Evolutionary conservation across 1,140 invertebrate genomes (phyloP), one percentile per base, ranked within the genome.

Genomic region (Limonius californicus): DNA sequence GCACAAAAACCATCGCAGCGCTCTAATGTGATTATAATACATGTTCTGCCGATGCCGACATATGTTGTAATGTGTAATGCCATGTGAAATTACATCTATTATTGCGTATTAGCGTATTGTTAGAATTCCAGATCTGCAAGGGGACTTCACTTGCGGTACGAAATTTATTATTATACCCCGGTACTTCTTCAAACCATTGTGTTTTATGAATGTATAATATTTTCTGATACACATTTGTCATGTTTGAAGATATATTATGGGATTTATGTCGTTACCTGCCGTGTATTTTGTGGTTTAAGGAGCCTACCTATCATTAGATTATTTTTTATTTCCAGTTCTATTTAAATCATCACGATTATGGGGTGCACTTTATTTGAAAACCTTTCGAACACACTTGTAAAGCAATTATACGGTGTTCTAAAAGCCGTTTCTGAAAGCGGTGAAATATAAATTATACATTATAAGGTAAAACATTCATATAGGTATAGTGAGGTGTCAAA

Each of bases 21-120:
- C 18, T 43, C 61, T 62, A 62, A 62, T 62, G 61, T 58, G 61
- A 62, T 58, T 62, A 62, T 62, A 62, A 62, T 62, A 58, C 61
- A 50, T 55, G 54, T 16, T 50, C 21, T 18, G 14, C 45, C 45
- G 9, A 12, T 47, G 61, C 15, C 35, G 21, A 50, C 61, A 58
- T 62, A 58, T 62, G 61, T 58, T 21, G 47, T 55, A 61, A 56
- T 61, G 27, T 61, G 45, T 50, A 50, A 50, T 50, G 45, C 16
- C 53, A 54, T 42, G 50, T 55, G 14, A 39, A 54, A 54, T 61
- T 54, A 60, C 45, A 27, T 54, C 58, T 23, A 60, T 60, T 60
- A 60, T 32, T 60, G 45, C 45, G 21, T 60, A 60, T 60, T 54
- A 54, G 43, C 47, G 58, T 30, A 57, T 57, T 57, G 56, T 57